phyloP scores from a whole-genome alignment of 2,888 invertebrate species.

The Luperina nickerlii region DNA sequence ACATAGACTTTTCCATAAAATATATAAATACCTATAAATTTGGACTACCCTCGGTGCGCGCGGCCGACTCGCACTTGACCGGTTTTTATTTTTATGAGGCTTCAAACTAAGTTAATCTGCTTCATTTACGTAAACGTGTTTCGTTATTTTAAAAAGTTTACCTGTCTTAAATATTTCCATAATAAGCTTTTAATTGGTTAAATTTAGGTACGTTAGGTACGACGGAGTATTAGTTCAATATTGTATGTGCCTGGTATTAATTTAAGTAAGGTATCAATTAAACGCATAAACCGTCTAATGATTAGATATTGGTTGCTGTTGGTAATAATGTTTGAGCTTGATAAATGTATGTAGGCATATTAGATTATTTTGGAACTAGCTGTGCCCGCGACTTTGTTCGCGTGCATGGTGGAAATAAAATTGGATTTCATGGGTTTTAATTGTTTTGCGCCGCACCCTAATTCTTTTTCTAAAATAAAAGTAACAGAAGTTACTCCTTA shows the following conservation, averaged over 20 bases:
- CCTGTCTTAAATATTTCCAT: neutral
- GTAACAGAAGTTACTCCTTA: no score
- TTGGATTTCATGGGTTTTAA: no score
- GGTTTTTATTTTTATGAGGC: no score
- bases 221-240: neutral
- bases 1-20: no score
- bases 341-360: neutral
- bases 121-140: neutral
- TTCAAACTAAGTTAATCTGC: neutral
- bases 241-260: neutral
- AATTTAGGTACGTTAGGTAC: neutral
- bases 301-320: neutral
- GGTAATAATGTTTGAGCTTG: neutral
- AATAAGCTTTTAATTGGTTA: neutral
- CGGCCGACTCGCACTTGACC: no score
- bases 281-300: neutral
- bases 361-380: neutral
- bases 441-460: no score
- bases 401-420: no score
- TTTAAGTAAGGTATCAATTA: conserved; percentile 8
- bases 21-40: no score
- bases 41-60: no score
- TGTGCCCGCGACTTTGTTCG: no score
- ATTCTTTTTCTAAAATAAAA: no score
- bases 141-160: neutral